A percentile compares a stretch with the other conserved stretches of the same genome.
phyloP scores from a whole-genome alignment of 2,888 invertebrate genomes.

The Drosophila incognita region DNA sequence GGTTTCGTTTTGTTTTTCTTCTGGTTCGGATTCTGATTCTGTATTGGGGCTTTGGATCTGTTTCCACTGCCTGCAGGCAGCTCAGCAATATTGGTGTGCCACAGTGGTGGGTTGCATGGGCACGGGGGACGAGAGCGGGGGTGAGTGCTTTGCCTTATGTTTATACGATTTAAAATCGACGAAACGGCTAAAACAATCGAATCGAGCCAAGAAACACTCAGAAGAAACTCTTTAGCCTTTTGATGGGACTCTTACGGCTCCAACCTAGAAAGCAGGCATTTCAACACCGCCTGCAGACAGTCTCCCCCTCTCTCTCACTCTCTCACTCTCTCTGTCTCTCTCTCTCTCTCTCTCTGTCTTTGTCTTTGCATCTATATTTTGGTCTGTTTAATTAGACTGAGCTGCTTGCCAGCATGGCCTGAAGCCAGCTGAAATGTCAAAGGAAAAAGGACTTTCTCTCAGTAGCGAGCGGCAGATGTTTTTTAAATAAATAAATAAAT shows the following conservation, averaged over 20 bases:
- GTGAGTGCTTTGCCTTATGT: neutral
- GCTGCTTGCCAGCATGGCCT: constrained; percentile 18
- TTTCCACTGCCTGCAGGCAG: neutral
- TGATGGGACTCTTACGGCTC: neutral
- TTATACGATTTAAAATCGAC: neutral
- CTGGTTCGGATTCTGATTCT: neutral
- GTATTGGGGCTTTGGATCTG: neutral
- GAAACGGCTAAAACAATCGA: neutral
- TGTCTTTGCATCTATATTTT: constrained; percentile 26
- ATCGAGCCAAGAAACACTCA: neutral
- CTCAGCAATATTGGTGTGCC: neutral
- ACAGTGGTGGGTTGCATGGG: neutral
- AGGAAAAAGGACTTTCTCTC: neutral
- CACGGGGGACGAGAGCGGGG: neutral
- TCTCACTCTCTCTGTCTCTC: neutral
- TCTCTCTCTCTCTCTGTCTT: neutral
- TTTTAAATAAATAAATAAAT: constrained; percentile 12
- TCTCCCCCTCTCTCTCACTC: neutral
- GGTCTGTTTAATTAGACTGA: constrained; percentile 46
- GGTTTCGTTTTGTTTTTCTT: neutral
- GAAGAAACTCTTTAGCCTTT: neutral
- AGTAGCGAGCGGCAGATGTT: neutral
- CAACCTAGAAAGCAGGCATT: neutral
- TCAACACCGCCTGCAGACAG: neutral
- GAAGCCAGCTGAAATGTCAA: constrained; percentile 15